Conservation (phyloP, 1,140 invertebrate species). For the silkworm (Bombyx mori) region DNA sequence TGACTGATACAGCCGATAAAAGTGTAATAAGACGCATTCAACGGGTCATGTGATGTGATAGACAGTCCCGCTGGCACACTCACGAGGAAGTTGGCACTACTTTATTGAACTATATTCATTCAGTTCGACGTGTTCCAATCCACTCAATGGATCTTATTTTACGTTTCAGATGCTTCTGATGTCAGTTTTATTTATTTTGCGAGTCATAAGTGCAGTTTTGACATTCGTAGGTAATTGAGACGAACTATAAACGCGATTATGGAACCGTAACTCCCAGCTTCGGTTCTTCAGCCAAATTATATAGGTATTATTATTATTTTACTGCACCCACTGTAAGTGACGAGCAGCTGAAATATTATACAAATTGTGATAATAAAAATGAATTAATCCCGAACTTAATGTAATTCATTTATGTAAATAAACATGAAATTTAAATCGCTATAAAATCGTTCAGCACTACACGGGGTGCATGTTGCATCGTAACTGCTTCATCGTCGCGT, state of each 20-base stretch:
- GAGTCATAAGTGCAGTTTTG: constrained; percentile 20
- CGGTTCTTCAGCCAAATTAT: constrained; percentile 1
- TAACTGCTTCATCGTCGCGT: constrained; percentile 32
- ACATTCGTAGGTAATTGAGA: constrained; percentile 9
- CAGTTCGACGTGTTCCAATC: constrained; percentile 41
- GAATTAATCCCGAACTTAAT: constrained; percentile 14
- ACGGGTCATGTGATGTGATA: constrained; percentile 60
- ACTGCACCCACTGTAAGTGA: constrained; percentile 1
- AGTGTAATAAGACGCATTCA: constrained; percentile 65
- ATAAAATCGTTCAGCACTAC: constrained; percentile 21
- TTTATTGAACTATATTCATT: constrained; percentile 53
- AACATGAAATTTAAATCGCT: constrained; percentile 26
- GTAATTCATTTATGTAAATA: constrained; percentile 24
- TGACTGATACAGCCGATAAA: constrained; percentile 68
- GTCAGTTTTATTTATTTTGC: constrained; percentile 42
- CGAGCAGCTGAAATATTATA: constrained; percentile 4
- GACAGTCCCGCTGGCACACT: constrained; percentile 38
- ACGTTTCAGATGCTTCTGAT: constrained; percentile 42
- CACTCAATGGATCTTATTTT: constrained; percentile 50
- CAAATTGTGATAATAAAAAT: constrained; percentile 11
- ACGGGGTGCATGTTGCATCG: constrained; percentile 18
- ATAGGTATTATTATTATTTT: background rate
- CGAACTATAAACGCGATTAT: no score
- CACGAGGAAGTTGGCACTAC: constrained; percentile 25
- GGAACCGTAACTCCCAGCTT: no score